A percentile compares a stretch with the other conserved stretches of the same genome.
Evolutionary conservation across 2,797 vertebrate genomes (phyloP).

Genomic region (Cossypha heuglini): DNA sequence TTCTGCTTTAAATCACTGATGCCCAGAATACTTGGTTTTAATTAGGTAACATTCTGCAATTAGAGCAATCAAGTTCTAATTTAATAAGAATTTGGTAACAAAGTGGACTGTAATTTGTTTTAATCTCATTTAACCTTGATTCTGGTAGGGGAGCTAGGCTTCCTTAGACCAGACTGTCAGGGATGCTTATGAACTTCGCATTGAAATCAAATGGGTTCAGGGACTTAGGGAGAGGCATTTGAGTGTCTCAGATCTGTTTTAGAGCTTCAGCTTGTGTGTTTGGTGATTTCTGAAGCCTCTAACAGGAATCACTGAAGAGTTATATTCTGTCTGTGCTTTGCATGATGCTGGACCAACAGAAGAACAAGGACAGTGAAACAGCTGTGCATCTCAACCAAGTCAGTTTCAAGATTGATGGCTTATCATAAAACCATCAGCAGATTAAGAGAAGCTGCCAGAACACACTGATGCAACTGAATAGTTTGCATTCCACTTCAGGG

Average conservation of each 20-base stretch:
- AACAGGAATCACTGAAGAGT: neutral
- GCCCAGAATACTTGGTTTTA: neutral
- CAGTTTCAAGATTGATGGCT: neutral
- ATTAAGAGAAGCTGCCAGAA: neutral
- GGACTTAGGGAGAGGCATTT: neutral
- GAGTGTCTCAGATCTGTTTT: neutral
- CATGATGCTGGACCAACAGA: neutral
- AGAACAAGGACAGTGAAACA: neutral
- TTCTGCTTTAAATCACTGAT: neutral
- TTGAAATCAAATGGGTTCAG: neutral
- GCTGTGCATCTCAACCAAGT: neutral
- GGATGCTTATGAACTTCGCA: neutral
- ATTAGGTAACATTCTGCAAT: neutral
- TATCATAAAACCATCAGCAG: neutral
- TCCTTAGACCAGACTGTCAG: neutral
- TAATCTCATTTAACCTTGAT: neutral
- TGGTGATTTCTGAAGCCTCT: neutral
- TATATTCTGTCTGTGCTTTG: neutral
- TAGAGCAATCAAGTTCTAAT: neutral
- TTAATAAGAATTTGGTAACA: neutral
- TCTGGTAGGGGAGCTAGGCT: neutral
- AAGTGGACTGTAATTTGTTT: neutral
- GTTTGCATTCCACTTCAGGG: neutral
- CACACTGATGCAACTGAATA: neutral
- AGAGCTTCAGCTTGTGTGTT: neutral